Conservation (phyloP, 2,888 invertebrate genomes). For the Watsonalla binaria region DNA sequence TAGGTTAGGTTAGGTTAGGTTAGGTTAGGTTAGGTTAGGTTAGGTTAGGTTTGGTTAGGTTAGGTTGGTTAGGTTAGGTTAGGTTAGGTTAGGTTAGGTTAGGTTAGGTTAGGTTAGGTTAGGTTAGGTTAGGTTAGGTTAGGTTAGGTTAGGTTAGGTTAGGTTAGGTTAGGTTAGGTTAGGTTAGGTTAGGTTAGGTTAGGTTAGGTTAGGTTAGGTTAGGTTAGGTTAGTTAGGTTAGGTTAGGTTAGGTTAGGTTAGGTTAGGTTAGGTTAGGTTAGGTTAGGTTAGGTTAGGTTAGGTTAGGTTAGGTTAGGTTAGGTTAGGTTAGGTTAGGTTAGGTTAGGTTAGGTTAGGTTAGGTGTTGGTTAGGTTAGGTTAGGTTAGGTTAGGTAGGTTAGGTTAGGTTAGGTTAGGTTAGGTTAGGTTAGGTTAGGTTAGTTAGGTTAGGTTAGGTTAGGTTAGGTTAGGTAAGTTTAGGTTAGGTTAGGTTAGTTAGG, state of each 20-base stretch:
- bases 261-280: no score
- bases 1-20: slow-evolving; percentile 9
- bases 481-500: slow-evolving; percentile 12
- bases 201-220: slow-evolving; percentile 7
- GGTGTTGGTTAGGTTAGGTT: slow-evolving; percentile 9
- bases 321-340: no score
- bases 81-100: slow-evolving; percentile 14
- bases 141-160: slow-evolving; percentile 15
- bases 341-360: no score
- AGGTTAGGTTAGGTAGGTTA: slow-evolving; percentile 14
- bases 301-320: no score
- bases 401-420: slow-evolving; percentile 15
- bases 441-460: slow-evolving; percentile 19
- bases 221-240: no score
- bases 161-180: slow-evolving; percentile 11
- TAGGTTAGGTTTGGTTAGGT: slow-evolving; percentile 14
- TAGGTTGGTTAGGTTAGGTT: slow-evolving; percentile 15
- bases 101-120: slow-evolving; percentile 16
- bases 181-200: slow-evolving; percentile 13
- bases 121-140: slow-evolving; percentile 17
- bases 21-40: slow-evolving; percentile 13
- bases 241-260: no score
- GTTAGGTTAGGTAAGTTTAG: slow-evolving; percentile 11
- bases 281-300: no score
- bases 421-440: slow-evolving; percentile 16